Evolutionary conservation across 2,888 invertebrate genomes (phyloP).

Genomic region (Alitta virens): DNA sequence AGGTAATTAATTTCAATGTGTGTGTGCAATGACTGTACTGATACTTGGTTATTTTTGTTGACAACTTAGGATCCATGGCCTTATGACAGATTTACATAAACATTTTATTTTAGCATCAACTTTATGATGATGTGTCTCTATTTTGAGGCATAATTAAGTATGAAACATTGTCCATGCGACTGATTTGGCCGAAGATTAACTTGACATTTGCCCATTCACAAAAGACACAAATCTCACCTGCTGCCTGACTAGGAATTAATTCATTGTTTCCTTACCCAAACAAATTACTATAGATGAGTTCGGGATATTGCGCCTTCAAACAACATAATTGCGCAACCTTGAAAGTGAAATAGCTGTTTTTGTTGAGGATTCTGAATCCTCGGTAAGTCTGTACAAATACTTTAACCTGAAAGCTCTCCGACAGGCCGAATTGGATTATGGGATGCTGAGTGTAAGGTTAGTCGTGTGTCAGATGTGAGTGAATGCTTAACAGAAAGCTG

Average conservation of each 20-base stretch:
- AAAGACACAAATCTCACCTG: too few species aligned
- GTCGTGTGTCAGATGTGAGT: too few species aligned
- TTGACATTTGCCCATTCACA: too few species aligned
- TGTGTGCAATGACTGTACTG: background rate
- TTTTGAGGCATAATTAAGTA: too few species aligned
- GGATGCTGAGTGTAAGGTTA: background rate
- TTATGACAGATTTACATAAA: too few species aligned
- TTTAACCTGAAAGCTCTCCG: background rate
- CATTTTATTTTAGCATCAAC: too few species aligned
- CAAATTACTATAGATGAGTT: constrained; percentile 26
- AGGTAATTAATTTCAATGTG: constrained; percentile 65
- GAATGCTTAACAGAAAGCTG: too few species aligned
- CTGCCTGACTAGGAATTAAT: constrained; percentile 6
- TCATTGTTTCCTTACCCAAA: constrained; percentile 25
- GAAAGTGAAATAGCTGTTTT: constrained; percentile 17
- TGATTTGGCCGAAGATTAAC: too few species aligned
- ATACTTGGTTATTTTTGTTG: too few species aligned
- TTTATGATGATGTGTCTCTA: too few species aligned
- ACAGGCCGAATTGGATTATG: background rate
- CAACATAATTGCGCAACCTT: constrained; percentile 10
- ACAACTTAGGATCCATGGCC: too few species aligned
- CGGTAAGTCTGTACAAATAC: constrained; percentile 18
- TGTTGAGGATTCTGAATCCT: constrained; percentile 3
- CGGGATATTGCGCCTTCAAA: constrained; percentile 21
- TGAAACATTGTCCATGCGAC: too few species aligned